Conservation (phyloP, 1,140 invertebrate genomes). For the Lysiphlebus fabarum region DNA sequence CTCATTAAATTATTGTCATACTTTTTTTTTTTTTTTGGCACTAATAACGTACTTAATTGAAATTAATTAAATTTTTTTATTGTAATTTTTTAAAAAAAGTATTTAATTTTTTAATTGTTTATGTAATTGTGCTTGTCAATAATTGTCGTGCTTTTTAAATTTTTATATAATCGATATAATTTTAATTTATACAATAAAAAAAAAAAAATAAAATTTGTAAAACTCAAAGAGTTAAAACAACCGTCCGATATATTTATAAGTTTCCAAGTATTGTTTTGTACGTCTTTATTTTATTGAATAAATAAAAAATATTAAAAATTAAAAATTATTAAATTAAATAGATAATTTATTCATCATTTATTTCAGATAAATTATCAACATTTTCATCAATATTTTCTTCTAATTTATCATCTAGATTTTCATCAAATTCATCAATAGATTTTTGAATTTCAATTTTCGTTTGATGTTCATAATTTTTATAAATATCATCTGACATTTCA, state of each 20-base stretch:
- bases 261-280: slow-evolving; percentile 21
- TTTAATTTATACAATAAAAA: slow-evolving; percentile 10
- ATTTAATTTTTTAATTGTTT: too few relatives aligned
- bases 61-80: too few relatives aligned
- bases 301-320: background rate
- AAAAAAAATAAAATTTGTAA: background rate
- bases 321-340: background rate
- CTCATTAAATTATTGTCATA: too few relatives aligned
- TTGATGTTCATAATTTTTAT: slow-evolving; percentile 32
- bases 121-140: too few relatives aligned
- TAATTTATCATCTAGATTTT: background rate
- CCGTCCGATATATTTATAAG: slow-evolving; percentile 20
- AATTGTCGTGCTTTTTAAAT: too few relatives aligned
- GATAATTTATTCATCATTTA: background rate
- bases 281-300: slow-evolving; percentile 15
- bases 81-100: too few relatives aligned
- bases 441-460: slow-evolving; percentile 5
- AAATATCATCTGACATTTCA: slow-evolving; percentile 29
- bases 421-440: background rate
- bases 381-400: background rate
- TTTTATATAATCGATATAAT: background rate
- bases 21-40: too few relatives aligned
- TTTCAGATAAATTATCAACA: background rate
- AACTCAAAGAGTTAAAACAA: background rate
- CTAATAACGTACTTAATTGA: too few relatives aligned